Evolutionary conservation across 2,888 invertebrate species (phyloP), one percentile per base, ranked within the genome.

Genomic region (Lasioglossum leucozonium): DNA sequence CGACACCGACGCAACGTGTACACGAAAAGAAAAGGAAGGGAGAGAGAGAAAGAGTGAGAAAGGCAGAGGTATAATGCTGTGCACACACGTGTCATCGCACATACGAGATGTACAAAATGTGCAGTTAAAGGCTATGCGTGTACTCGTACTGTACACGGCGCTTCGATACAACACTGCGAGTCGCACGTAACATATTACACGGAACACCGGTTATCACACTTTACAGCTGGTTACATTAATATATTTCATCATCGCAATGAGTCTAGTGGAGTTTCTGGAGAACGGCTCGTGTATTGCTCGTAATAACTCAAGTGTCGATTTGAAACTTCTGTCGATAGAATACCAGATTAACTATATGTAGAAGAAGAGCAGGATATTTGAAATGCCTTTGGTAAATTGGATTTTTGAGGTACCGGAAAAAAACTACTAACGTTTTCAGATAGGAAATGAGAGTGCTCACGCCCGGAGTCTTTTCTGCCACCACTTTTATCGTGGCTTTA

Each of bases 201-300:
- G 74, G 72, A 44, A 77, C 74, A 65, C 22, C 75, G 55, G 74
- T 80, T 80, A 77, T 71, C 77, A 40, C 73, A 37, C 67, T 71
- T 80, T 44, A 71, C 13, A 11, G 71, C 37, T n/a, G 22, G 44
- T 40, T 11, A 80, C 74, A 74, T 80, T 74, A 84, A 44, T 77
- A 77, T 80, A 80, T 77, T 85, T 80, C 84, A 85, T 80, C 85
- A 62, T 62, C n/a, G n/a, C 55, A 34, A 42, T 26, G 72, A 22
- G 76, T 73, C 77, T 55, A 77, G n/a, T 47, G 77, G 18, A 44
- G 65, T 71, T 65, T 84, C 69, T 69, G n/a, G 76, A 51, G 76
- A 83, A 72, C 58, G 51, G 4, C 13, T 55, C 13, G n/a, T 37
- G 26, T 37, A 18, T 51, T 62, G 37, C 51, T 26, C 22, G 67